Evolutionary conservation across 2,113 vertebrate genomes (phyloP).

Genomic region (Paramormyrops kingsleyae): DNA sequence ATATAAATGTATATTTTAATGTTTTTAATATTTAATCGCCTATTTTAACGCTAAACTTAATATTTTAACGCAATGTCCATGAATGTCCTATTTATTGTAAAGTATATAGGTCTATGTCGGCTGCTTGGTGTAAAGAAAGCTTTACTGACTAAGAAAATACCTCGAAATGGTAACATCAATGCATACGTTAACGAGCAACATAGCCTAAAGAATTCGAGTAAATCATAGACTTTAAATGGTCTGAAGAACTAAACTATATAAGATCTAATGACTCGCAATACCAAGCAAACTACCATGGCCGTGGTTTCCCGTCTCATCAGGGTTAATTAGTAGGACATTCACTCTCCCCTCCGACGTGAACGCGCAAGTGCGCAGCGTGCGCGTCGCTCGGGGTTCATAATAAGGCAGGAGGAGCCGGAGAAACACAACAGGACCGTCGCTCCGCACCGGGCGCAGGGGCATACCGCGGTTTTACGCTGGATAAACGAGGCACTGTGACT

Average conservation of each 20-base stretch:
- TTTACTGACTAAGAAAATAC: background rate
- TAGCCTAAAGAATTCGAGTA: background rate
- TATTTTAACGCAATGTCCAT: background rate
- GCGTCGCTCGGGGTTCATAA: constrained; percentile 36
- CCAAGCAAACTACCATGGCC: background rate
- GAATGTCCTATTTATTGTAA: background rate
- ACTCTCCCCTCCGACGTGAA: constrained; percentile 20
- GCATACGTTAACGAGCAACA: background rate
- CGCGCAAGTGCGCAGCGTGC: constrained; percentile 45
- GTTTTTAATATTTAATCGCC: background rate
- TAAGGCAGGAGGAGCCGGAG: constrained; percentile 36
- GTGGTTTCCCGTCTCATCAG: background rate
- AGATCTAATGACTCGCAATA: background rate
- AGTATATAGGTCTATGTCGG: background rate
- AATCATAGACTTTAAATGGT: background rate
- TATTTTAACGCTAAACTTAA: background rate
- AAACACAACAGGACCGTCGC: background rate
- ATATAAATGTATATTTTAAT: background rate
- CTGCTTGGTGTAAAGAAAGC: background rate
- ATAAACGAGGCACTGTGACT: background rate
- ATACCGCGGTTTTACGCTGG: background rate
- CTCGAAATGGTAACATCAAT: background rate
- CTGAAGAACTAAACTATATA: background rate
- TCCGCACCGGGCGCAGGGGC: constrained; percentile 10
- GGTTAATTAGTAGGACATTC: background rate